A percentile compares a stretch with the other conserved stretches of the same genome.
Conservation (phyloP, 2,888 invertebrate species). For the Pristionchus japonicus region DNA sequence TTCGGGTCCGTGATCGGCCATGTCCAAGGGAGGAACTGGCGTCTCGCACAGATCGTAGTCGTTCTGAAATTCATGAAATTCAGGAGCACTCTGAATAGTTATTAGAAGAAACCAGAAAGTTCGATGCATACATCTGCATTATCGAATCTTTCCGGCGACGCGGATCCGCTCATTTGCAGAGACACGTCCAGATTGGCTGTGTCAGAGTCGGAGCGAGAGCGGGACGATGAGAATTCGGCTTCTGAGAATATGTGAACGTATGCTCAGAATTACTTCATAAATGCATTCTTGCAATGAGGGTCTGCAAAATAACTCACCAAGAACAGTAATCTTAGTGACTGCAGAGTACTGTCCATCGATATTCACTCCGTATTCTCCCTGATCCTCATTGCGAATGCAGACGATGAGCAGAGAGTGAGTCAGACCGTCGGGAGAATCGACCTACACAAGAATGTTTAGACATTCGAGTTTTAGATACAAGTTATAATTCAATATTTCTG, state of each 20-base stretch:
- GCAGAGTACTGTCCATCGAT: conserved; percentile 63
- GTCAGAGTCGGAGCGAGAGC: conserved; percentile 20
- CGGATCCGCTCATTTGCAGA: conserved; percentile 39
- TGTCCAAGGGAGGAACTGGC: conserved; percentile 5
- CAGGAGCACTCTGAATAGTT: neutral
- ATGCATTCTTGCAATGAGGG: no score
- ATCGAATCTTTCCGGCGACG: conserved; percentile 6
- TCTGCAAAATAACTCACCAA: conserved; percentile 52
- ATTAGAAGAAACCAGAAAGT: no score
- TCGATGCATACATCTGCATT: neutral
- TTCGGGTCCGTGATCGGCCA: neutral
- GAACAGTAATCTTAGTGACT: conserved; percentile 64
- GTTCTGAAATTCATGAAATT: neutral
- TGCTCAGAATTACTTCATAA: no score
- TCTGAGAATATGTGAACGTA: neutral
- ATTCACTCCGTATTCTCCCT: conserved; percentile 58
- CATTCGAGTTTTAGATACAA: no score
- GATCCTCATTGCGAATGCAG: conserved; percentile 58
- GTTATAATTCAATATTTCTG: no score
- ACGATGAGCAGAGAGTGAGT: conserved; percentile 64
- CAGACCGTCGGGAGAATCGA: conserved; percentile 40
- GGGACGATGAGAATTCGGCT: neutral
- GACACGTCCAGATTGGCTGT: conserved; percentile 42
- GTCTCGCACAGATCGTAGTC: conserved; percentile 43
- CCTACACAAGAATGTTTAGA: neutral